A percentile compares a stretch with the other conserved stretches of the same genome.
Conservation (phyloP, 2,888 invertebrate species). For the Callyntrura sp. region DNA sequence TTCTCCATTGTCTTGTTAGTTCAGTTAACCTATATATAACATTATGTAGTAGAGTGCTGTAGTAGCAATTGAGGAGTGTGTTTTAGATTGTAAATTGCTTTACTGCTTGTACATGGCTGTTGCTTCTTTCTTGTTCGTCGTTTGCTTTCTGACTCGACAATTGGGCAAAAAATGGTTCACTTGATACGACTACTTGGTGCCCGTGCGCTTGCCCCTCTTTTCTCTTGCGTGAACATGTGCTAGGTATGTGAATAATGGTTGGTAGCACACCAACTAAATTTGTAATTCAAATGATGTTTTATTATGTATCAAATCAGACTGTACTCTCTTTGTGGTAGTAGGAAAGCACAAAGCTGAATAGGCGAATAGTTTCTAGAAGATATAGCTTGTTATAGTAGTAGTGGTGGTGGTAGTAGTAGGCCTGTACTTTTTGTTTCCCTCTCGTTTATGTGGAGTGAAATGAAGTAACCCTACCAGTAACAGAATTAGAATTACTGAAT, state of each 20-base stretch:
- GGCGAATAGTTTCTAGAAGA: conserved; percentile 23
- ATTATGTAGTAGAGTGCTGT: conserved; percentile 2
- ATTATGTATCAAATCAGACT: conserved; percentile 54
- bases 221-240: conserved; percentile 5
- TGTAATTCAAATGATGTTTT: conserved; percentile 62
- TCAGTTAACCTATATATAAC: conserved; percentile 40
- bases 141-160: not conserved
- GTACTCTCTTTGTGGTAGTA: not conserved
- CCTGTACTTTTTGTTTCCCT: too few relatives aligned
- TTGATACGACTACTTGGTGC: not conserved
- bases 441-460: not conserved
- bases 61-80: not conserved
- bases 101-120: conserved; percentile 4
- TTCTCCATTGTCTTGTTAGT: conserved; percentile 33
- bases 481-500: conserved; percentile 36
- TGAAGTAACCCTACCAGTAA: conserved; percentile 26
- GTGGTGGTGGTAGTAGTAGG: too few relatives aligned
- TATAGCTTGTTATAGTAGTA: too few relatives aligned
- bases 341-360: not conserved
- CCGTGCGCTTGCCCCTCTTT: not conserved
- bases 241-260: not conserved
- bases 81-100: not conserved
- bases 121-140: conserved; percentile 2
- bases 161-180: conserved; percentile 15
- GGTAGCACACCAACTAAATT: conserved; percentile 42